Base-by-base conservation (phyloP, 2,888 invertebrate genomes). In the Napeogenes sylphis region DNA sequence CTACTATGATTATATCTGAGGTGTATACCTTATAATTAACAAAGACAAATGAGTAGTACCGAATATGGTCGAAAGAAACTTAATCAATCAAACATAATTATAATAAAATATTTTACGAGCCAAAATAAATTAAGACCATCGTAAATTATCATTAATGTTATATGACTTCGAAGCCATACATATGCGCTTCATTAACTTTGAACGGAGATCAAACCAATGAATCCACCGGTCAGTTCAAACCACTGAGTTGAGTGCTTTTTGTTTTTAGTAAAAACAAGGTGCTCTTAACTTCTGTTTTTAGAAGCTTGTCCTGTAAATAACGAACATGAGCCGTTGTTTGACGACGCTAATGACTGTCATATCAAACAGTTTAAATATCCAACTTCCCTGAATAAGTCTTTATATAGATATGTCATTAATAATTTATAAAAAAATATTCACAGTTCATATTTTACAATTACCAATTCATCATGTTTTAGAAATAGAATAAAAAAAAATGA, bases 221-320 rank as follows among this genome's bases (percentile, higher is more conserved):
- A 64, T 62, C 60, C 58, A 58, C 47, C 53, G 56, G 56, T 55
- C 64, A 58, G 61, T 64, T 68, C 59, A 56, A 62, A 63, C 59
- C 56, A 57, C 45, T 30, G 58, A 54, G 60, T 59, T 66, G 66
- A 70, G 63, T 68, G 58, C 69, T 75, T 79, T 83, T 80, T 87
- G 84, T 87, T 88, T 82, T 83, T 73, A 83, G 60, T 82, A 75
- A 84, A 82, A 87, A 87, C 86, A 85, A 81, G 78, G 75, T 69
- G 78, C 85, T 82, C 80, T 85, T 77, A 85, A 86, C 89, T 87
- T 83, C 87, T 88, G 88, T 88, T 87, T 86, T 85, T 81, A 77
- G 75, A 84, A 82, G 80, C 78, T 73, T 72, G 74, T 71, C 76
- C 78, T 76, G 74, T 75, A 83, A 87, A 87, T 80, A 84, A 82